Conservation (phyloP, 2,113 vertebrate species). For the Chloropsis hardwickii region DNA sequence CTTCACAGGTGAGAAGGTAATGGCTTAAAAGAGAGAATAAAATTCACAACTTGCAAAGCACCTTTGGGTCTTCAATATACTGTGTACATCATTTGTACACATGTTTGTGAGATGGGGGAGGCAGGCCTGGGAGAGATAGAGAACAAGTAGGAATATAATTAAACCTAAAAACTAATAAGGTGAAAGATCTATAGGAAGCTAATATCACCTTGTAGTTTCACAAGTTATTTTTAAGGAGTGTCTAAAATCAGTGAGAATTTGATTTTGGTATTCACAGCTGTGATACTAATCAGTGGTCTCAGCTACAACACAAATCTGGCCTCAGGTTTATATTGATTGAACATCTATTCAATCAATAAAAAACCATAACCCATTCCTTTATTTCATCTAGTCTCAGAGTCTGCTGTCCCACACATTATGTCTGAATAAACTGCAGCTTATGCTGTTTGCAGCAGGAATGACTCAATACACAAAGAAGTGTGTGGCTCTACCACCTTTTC, state of each 20-base stretch:
- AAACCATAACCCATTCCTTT: conserved; percentile 6
- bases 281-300: neutral
- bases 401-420: neutral
- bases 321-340: conserved; percentile 49
- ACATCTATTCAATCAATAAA: conserved; percentile 55
- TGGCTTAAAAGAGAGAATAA: neutral
- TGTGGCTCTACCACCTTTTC: neutral
- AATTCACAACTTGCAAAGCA: conserved; percentile 21
- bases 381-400: conserved; percentile 21
- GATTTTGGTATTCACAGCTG: conserved; percentile 16
- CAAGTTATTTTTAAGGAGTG: conserved; percentile 53
- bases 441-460: neutral
- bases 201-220: conserved; percentile 23
- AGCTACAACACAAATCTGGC: conserved; percentile 45
- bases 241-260: conserved; percentile 26
- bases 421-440: neutral
- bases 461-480: neutral
- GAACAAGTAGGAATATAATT: conserved; percentile 21
- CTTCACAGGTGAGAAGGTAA: neutral
- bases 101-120: neutral
- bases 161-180: conserved; percentile 42
- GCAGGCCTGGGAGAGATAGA: conserved; percentile 8
- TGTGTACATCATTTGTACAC: conserved; percentile 31
- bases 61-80: conserved; percentile 41
- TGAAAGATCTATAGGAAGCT: conserved; percentile 41